These are phyloP conservation scores for Epinotia bilunana DNA, from an alignment of 2,888 invertebrate genomes.

Conservation along the genomic window DNA sequence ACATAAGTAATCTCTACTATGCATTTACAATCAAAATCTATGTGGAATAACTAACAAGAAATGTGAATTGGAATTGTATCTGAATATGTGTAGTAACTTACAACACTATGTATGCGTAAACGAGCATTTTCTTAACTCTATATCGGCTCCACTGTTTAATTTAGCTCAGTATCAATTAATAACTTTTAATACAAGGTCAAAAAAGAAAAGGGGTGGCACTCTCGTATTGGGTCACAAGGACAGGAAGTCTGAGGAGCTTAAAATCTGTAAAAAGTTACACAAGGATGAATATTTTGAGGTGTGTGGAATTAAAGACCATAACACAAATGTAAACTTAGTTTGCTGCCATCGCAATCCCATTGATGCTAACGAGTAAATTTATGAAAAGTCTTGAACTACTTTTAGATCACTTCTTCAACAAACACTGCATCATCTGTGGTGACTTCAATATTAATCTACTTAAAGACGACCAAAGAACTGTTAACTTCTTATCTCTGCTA, in stretches of 20 bases:
- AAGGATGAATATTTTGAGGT: conserved; percentile 13
- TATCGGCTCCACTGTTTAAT: background rate
- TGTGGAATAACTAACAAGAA: conserved; percentile 6
- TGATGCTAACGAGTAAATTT: background rate
- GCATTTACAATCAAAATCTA: conserved; percentile 6
- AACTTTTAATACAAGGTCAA: background rate
- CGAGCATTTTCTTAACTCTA: conserved; percentile 6
- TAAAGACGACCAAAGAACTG: background rate
- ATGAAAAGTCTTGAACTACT: conserved; percentile 2
- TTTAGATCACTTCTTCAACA: conserved; percentile 23
- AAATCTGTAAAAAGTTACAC: background rate
- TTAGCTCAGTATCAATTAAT: background rate
- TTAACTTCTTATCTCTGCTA: background rate
- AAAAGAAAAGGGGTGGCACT: conserved; percentile 9
- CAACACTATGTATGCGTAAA: background rate
- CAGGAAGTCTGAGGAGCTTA: background rate
- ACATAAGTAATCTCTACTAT: background rate
- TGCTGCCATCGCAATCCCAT: conserved; percentile 17
- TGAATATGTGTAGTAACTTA: background rate
- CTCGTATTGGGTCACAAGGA: background rate
- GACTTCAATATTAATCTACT: conserved; percentile 18
- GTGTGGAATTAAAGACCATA: conserved; percentile 1
- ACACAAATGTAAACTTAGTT: background rate
- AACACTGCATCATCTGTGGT: conserved; percentile 12
- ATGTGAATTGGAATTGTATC: background rate